phyloP scores from a whole-genome alignment of 2,113 vertebrate species.

The Procapra przewalskii region DNA sequence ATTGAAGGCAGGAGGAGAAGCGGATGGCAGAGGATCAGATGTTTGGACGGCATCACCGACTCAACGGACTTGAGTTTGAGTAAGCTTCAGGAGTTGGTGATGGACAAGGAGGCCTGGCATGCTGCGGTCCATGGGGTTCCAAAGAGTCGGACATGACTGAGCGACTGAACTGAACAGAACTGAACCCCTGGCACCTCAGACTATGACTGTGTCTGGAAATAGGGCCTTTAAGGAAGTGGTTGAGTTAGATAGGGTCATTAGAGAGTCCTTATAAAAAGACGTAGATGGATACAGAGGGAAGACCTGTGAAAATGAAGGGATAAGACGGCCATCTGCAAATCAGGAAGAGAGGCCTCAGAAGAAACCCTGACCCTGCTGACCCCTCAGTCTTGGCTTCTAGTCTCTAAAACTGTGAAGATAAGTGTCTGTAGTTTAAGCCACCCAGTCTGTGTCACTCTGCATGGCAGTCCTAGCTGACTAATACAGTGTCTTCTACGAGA shows the following conservation, averaged over 20 bases:
- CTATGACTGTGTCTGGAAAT: background rate
- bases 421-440: background rate
- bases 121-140: background rate
- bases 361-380: background rate
- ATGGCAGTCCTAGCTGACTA: background rate
- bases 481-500: background rate
- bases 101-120: fast-evolving
- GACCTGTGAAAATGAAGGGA: background rate
- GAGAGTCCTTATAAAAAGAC: background rate
- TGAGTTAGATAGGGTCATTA: background rate
- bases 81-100: background rate
- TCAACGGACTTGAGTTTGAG: background rate
- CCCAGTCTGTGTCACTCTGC: background rate
- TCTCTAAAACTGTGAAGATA: background rate
- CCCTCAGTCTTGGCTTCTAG: background rate
- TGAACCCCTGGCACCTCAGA: background rate
- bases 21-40: background rate
- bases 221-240: background rate
- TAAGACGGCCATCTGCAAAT: background rate
- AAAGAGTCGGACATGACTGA: fast-evolving
- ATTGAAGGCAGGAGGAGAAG: background rate
- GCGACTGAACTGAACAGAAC: background rate
- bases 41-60: background rate
- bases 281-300: background rate
- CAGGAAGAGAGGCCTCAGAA: background rate